Evolutionary conservation across 2,797 vertebrate genomes (phyloP).

Genomic region (Leptatherina wallacei): DNA sequence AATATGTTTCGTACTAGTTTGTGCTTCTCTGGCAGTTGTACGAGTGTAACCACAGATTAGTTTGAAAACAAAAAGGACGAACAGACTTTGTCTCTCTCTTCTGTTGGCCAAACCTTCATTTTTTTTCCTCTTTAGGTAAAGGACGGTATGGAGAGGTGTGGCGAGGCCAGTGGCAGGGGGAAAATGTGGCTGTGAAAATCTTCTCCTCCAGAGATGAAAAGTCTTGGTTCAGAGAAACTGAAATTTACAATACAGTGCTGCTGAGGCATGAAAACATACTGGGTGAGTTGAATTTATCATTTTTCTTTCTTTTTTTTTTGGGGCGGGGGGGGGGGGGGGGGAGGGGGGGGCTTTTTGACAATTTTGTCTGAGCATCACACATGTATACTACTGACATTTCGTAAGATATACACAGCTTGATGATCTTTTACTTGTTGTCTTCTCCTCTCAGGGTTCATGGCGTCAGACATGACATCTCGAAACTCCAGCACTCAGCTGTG

Average conservation of each 20-base stretch:
- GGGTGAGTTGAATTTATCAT: conserved; percentile 66
- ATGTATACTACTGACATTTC: neutral
- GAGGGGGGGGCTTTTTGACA: too few relatives aligned
- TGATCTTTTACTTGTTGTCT: neutral
- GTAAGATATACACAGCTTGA: neutral
- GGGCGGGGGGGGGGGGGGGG: too few relatives aligned
- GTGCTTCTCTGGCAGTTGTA: neutral
- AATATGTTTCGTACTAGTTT: neutral
- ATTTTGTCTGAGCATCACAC: neutral
- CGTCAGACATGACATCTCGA: conserved; percentile 88
- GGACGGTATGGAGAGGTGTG: conserved; percentile 88
- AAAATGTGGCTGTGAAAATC: conserved; percentile 88
- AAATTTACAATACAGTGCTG: conserved; percentile 89
- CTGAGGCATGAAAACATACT: conserved; percentile 88
- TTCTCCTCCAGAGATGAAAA: conserved; percentile 89
- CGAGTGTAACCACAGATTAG: neutral
- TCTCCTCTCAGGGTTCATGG: conserved; percentile 83
- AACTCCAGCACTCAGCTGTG: conserved; percentile 90
- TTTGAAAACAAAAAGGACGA: neutral
- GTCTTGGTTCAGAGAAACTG: conserved; percentile 88
- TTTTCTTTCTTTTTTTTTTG: too few relatives aligned
- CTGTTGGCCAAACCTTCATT: neutral
- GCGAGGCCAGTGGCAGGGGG: conserved; percentile 88
- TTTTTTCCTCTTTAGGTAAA: conserved; percentile 73
- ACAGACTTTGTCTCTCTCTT: neutral